Conservation (phyloP, 2,888 invertebrate species). For the Harpagoxenus sublaevis region DNA sequence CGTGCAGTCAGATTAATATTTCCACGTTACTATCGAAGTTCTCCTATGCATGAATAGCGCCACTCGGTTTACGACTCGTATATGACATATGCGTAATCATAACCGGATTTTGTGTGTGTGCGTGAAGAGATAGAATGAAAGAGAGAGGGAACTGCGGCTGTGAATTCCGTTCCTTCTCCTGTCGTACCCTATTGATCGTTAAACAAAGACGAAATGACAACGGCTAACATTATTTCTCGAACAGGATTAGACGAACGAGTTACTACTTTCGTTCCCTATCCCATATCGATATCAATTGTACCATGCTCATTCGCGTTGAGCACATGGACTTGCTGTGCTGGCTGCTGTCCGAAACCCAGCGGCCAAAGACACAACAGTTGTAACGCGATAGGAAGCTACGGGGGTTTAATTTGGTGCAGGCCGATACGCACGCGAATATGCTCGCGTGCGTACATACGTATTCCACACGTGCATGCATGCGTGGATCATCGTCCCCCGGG, state of each 20-base stretch:
- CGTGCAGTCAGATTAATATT: slow-evolving; percentile 38
- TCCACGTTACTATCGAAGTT: slow-evolving; percentile 32
- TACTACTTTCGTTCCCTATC: not conserved
- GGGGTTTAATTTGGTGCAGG: slow-evolving; percentile 59
- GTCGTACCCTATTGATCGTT: not conserved
- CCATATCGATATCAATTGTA: slow-evolving; percentile 27
- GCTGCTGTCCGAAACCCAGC: not conserved
- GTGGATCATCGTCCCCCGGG: slow-evolving; percentile 64
- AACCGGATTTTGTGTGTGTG: not conserved
- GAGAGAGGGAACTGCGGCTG: not conserved
- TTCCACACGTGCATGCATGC: slow-evolving; percentile 26
- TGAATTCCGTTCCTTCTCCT: not conserved
- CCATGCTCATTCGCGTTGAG: not conserved
- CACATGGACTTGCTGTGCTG: not conserved
- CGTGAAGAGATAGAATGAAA: not conserved
- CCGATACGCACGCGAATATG: slow-evolving; percentile 44
- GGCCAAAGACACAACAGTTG: slow-evolving; percentile 65
- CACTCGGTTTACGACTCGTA: not conserved
- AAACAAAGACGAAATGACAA: not conserved
- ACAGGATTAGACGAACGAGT: not conserved
- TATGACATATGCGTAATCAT: not conserved
- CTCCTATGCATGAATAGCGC: not conserved
- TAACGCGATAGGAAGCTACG: slow-evolving; percentile 63
- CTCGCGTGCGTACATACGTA: slow-evolving; percentile 23
- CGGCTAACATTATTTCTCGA: not conserved